A percentile compares a stretch with the other conserved stretches of the same genome.
phyloP scores from a whole-genome alignment of 2,113 vertebrate species.

The Melanotaenia duboulayi region DNA sequence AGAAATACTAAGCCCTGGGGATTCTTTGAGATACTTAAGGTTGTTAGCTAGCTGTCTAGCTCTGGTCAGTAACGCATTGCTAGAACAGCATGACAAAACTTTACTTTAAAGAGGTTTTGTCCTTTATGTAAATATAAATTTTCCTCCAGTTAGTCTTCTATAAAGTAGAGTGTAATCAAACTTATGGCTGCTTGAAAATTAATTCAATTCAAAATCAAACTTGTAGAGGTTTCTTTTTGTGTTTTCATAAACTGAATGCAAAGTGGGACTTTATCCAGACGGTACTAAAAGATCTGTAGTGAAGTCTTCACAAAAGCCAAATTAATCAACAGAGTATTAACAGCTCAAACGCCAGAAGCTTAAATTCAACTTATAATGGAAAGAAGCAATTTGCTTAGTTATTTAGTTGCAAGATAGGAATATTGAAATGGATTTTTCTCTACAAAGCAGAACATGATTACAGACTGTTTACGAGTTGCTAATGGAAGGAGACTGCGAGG shows the following conservation, averaged over 20 bases:
- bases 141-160: too few species aligned
- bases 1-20: too few species aligned
- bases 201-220: background rate
- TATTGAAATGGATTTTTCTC: constrained; percentile 51
- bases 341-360: background rate
- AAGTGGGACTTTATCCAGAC: background rate
- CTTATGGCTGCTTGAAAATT: background rate
- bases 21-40: too few species aligned
- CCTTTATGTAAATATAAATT: too few species aligned
- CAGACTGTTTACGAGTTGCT: constrained; percentile 58
- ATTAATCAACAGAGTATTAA: constrained; percentile 21
- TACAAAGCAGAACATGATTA: constrained; percentile 56
- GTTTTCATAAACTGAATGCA: background rate
- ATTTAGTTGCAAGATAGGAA: constrained; percentile 7
- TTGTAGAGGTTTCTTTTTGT: too few species aligned
- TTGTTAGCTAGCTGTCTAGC: too few species aligned
- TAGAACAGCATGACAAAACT: too few species aligned
- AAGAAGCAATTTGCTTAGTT: constrained; percentile 23
- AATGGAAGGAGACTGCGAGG: constrained; percentile 56
- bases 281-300: constrained; percentile 3
- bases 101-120: too few species aligned
- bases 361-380: constrained; percentile 33
- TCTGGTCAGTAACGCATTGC: too few species aligned
- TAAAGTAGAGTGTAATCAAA: background rate
- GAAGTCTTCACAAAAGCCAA: background rate